Evolutionary conservation across 2,888 invertebrate genomes (phyloP), one percentile per base, ranked within the genome.

Genomic region (Digitonthophagus gazella): DNA sequence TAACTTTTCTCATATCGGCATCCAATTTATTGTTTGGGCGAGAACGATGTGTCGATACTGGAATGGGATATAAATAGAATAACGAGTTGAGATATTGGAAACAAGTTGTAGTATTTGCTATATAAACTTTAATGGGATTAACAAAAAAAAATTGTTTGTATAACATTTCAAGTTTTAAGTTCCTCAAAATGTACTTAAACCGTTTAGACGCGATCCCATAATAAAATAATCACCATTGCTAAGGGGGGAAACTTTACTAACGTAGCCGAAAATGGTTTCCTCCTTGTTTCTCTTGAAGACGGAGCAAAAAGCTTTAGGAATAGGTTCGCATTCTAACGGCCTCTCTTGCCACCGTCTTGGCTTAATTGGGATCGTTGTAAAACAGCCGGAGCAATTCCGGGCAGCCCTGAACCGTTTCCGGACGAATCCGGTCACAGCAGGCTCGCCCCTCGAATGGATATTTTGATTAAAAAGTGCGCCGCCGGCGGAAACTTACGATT

Each of bases 321-420:
- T 44, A 44, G 20, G 20, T 16, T 61, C 61, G 61, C 61, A 61
- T 61, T 61, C 61, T 20, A 19, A 61, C 19, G 61, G 61, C 18
- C 61, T 18, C 61, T 61, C 18, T 16, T 20, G 61, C 20, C 57
- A 16, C 16, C 61, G 61, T 20, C 61, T 61, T 19, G 20, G 18
- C 20, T 61, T 61, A 61, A 61, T 61, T 61, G 61, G 61, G 16
- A 61, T 61, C 61, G 61, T 61, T 61, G 61, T 61, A 61, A 18
- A 61, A 61, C 61, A 61, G n/a, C 61, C 61, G 61, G 19, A 20
- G n/a, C 15, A 61, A 61, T 61, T 61, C 20, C 61, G 18, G 18
- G 28, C 28, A n/a, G 61, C 61, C 61, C 19, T 16, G 18, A 18
- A 61, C 18, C 58, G 58, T 58, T 18, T 15, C 58, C 58, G 15